phyloP scores from a whole-genome alignment of 2,888 invertebrate species.

The Polydrusus pterygomalis region DNA sequence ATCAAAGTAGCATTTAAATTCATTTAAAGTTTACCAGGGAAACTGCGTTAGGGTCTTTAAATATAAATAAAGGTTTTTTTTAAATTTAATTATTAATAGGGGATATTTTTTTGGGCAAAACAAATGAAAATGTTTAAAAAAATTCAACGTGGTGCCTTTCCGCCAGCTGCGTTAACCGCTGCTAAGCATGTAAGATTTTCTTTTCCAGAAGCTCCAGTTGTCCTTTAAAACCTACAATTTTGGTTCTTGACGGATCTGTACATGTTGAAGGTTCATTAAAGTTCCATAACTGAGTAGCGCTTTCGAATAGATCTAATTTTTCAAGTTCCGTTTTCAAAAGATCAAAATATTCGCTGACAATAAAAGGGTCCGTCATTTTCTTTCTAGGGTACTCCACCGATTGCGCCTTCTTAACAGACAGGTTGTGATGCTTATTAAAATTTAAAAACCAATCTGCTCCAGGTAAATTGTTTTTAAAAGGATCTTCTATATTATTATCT shows the following conservation, averaged over 20 bases:
- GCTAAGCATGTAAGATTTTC: neutral
- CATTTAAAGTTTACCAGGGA: no score
- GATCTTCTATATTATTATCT: neutral
- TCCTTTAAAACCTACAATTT: conserved; percentile 2
- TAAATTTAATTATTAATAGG: no score
- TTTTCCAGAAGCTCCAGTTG: neutral
- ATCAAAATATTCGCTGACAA: neutral
- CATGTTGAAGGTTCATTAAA: neutral
- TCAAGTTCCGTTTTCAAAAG: neutral
- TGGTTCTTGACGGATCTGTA: neutral
- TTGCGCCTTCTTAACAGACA: no score
- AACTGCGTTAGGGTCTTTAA: no score
- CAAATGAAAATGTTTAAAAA: no score
- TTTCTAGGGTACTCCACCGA: neutral
- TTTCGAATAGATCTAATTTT: neutral
- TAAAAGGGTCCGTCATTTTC: conserved; percentile 4
- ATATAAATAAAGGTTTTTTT: no score
- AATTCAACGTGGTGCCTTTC: neutral
- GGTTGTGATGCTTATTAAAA: neutral
- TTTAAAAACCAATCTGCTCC: neutral
- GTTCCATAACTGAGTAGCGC: neutral
- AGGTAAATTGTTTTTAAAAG: neutral
- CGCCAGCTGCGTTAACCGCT: neutral
- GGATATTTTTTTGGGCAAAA: no score
- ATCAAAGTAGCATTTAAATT: no score